Conservation (phyloP, 1,140 invertebrate genomes). For the Copidosoma floridanum region DNA sequence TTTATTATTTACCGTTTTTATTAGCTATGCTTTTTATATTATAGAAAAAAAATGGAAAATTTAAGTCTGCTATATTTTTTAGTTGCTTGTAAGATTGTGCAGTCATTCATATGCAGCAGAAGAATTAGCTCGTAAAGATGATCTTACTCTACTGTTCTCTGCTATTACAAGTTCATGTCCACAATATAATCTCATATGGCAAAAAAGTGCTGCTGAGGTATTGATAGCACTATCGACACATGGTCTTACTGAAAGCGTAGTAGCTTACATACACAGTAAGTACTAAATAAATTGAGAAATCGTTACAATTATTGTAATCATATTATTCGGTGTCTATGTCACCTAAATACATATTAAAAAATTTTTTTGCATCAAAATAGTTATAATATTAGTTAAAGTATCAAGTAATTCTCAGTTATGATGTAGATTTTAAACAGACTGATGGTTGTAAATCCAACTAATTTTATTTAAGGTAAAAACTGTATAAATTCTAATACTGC, state of each 20-base stretch:
- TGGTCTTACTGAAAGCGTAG: conserved; percentile 87
- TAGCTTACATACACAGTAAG: conserved; percentile 96
- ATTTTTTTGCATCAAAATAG: too few relatives aligned
- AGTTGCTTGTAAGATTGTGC: conserved; percentile 91
- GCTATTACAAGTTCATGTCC: conserved; percentile 95
- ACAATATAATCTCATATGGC: conserved; percentile 89
- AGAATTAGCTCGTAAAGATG: conserved; percentile 94
- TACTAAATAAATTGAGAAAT: too few relatives aligned
- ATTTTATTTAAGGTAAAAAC: too few relatives aligned
- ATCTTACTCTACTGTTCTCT: conserved; percentile 91
- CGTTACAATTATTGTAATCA: too few relatives aligned
- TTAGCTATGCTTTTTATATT: not conserved
- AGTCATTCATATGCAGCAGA: conserved; percentile 90
- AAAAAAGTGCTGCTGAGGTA: conserved; percentile 94
- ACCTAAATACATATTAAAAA: too few relatives aligned
- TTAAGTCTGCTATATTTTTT: conserved; percentile 13
- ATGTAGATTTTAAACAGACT: too few relatives aligned
- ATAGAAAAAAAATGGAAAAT: conserved; percentile 2
- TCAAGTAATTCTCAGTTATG: too few relatives aligned
- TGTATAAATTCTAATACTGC: too few relatives aligned
- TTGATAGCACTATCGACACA: conserved; percentile 93
- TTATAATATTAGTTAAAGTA: too few relatives aligned
- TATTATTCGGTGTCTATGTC: too few relatives aligned
- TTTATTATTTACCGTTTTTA: too few relatives aligned
- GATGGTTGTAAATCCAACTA: too few relatives aligned